These are phyloP conservation scores for Urocolius indicus DNA, from an alignment of 2,113 vertebrate species.

Conservation along the genomic window DNA sequence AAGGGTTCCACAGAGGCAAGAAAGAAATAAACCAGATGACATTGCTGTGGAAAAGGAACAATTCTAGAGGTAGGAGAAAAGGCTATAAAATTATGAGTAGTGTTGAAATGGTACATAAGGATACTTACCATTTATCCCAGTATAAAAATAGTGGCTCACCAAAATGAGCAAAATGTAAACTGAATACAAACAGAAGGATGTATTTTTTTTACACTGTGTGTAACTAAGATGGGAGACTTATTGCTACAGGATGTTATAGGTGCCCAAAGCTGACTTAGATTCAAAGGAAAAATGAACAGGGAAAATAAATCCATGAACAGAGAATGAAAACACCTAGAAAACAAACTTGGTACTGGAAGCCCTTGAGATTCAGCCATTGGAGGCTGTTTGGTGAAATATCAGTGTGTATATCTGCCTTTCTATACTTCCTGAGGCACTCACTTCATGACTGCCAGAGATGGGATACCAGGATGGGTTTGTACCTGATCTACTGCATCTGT, in stretches of 20 bases:
- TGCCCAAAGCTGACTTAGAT: neutral
- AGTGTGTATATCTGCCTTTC: neutral
- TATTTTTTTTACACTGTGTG: neutral
- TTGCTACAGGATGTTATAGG: neutral
- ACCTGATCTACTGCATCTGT: neutral
- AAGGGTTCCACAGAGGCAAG: neutral
- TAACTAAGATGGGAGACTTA: neutral
- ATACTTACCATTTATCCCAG: neutral
- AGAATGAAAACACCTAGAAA: neutral
- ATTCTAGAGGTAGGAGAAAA: neutral
- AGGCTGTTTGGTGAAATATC: neutral
- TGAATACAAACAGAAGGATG: neutral
- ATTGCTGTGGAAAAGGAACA: neutral
- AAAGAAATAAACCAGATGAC: neutral
- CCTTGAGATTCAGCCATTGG: neutral
- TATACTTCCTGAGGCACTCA: neutral
- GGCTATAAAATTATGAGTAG: neutral
- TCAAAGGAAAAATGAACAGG: neutral
- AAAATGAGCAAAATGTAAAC: neutral
- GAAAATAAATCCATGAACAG: neutral
- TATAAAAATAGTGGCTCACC: neutral
- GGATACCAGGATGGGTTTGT: neutral
- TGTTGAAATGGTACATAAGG: neutral
- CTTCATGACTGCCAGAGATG: neutral
- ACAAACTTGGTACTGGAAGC: neutral